Percentiles rank a stretch among this genome's conserved stretches.
Conservation (phyloP, 1,140 invertebrate species). For the Pogonomyrmex californicus region DNA sequence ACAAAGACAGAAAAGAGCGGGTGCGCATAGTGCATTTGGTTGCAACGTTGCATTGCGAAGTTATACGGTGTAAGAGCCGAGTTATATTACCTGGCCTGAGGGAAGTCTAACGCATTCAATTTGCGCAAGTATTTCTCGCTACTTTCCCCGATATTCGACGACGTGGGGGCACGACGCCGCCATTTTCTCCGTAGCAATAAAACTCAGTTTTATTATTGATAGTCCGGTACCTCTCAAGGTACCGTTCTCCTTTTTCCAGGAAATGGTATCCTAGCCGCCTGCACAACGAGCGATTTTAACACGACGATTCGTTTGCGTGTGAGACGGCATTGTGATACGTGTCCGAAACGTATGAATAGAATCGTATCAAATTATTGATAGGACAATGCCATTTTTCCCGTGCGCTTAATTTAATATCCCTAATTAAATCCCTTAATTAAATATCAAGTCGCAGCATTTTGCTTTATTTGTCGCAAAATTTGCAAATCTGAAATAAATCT, state of each 20-base stretch:
- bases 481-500: background rate
- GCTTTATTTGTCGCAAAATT: background rate
- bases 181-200: constrained; percentile 59
- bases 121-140: constrained; percentile 73
- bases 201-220: constrained; percentile 76
- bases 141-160: constrained; percentile 70
- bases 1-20: background rate
- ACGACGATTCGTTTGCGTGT: background rate
- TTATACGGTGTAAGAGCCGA: constrained; percentile 35
- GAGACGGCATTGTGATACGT: constrained; percentile 1
- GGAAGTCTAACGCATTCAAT: constrained; percentile 66
- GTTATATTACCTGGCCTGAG: constrained; percentile 59
- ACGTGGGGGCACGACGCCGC: background rate
- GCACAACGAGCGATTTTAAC: constrained; percentile 11
- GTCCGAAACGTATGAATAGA: background rate
- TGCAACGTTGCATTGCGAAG: background rate
- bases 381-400: background rate
- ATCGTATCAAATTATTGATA: constrained; percentile 15
- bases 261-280: constrained; percentile 6
- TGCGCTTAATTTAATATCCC: background rate
- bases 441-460: background rate
- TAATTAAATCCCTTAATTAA: background rate
- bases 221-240: constrained; percentile 41
- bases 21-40: background rate
- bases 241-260: constrained; percentile 28